These are phyloP conservation scores for Nyleta sp. DNA, from an alignment of 2,888 invertebrate species.

Conservation along the genomic window DNA sequence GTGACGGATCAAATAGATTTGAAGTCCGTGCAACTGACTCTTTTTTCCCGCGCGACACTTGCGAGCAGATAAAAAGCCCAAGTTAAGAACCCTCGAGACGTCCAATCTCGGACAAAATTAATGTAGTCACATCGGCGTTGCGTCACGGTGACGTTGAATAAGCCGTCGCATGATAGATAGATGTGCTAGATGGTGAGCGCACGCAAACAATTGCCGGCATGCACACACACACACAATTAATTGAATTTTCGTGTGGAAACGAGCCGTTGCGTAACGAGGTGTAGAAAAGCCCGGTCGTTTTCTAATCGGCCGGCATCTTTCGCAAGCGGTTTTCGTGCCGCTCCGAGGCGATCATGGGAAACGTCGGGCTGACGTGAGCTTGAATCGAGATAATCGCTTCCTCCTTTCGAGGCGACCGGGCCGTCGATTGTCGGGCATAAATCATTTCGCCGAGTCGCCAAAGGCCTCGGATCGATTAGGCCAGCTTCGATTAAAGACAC, in stretches of 20 bases:
- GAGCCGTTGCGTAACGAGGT: conserved; percentile 47
- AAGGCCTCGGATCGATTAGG: conserved; percentile 59
- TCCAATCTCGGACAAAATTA: too few species aligned
- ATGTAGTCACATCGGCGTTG: too few species aligned
- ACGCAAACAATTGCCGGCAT: conserved; percentile 35
- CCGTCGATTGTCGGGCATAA: conserved; percentile 51
- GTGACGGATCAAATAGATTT: too few species aligned
- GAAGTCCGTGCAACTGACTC: too few species aligned
- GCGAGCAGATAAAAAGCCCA: too few species aligned
- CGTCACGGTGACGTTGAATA: conserved; percentile 12
- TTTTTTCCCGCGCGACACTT: too few species aligned
- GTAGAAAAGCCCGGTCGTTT: conserved; percentile 36
- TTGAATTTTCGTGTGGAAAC: conserved; percentile 48
- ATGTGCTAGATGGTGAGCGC: background rate
- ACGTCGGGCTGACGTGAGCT: conserved; percentile 25
- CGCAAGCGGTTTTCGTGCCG: conserved; percentile 27
- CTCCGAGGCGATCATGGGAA: conserved; percentile 38
- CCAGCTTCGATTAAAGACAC: conserved; percentile 57
- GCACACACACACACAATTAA: conserved; percentile 25
- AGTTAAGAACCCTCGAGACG: too few species aligned
- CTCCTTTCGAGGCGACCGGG: conserved; percentile 43
- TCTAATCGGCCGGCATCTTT: conserved; percentile 33
- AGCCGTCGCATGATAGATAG: conserved; percentile 47
- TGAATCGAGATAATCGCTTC: conserved; percentile 52
- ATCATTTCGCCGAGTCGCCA: conserved; percentile 61